Percentiles rank a stretch among this genome's conserved stretches.
phyloP scores from a whole-genome alignment of 2,113 vertebrate genomes.

The Lates calcarifer region DNA sequence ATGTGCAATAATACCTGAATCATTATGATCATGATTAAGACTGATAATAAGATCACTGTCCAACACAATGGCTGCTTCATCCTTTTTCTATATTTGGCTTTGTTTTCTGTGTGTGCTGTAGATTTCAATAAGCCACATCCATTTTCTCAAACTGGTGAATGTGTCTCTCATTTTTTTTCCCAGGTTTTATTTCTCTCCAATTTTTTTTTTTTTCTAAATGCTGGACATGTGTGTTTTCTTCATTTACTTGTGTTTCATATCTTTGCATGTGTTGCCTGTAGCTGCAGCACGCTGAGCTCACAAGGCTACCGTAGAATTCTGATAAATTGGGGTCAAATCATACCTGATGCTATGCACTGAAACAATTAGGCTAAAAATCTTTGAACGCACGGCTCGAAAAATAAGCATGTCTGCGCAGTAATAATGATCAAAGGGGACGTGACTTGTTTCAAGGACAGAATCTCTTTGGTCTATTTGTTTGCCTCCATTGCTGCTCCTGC shows the following conservation, averaged over 20 bases:
- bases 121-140: background rate
- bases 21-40: too few relatives aligned
- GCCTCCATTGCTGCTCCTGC: constrained; percentile 58
- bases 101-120: background rate
- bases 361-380: constrained; percentile 52
- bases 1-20: background rate
- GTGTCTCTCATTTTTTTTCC: background rate
- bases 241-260: background rate
- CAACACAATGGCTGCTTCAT: background rate
- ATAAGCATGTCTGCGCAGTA: constrained; percentile 27
- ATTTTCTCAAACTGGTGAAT: background rate
- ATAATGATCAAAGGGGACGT: constrained; percentile 70
- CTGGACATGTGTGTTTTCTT: background rate
- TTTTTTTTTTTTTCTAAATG: background rate
- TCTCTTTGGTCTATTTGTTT: constrained; percentile 82
- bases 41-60: background rate
- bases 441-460: constrained; percentile 77
- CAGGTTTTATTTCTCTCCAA: background rate
- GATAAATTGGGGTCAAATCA: constrained; percentile 33
- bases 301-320: background rate
- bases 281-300: background rate
- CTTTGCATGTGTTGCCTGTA: constrained; percentile 4
- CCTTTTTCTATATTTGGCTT: background rate
- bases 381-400: constrained; percentile 20
- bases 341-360: constrained; percentile 18